Evolutionary conservation across 2,113 vertebrate genomes (phyloP).

Genomic region (Sapajus apella): DNA sequence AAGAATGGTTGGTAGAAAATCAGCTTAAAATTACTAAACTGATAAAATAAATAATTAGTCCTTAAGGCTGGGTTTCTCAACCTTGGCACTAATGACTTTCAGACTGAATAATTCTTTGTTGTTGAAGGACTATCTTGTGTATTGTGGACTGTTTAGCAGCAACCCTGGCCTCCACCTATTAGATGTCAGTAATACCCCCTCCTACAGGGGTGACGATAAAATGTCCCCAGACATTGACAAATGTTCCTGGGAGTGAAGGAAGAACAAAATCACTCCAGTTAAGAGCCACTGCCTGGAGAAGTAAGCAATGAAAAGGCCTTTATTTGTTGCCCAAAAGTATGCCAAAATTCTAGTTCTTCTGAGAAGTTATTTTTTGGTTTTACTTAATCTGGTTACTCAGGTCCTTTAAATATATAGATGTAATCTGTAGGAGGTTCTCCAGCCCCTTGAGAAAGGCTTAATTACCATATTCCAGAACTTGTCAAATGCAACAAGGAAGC

Average conservation of each 20-base stretch:
- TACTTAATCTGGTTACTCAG: slow-evolving; percentile 6
- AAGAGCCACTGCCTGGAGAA: background rate
- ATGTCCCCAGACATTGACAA: background rate
- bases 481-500: slow-evolving; percentile 97
- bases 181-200: background rate
- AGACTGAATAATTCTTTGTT: background rate
- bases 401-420: background rate
- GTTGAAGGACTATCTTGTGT: background rate
- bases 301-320: background rate
- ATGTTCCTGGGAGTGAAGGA: background rate
- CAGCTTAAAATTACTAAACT: background rate
- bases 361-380: background rate
- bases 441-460: background rate
- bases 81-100: background rate
- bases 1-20: background rate
- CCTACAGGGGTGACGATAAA: background rate
- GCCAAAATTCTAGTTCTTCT: background rate
- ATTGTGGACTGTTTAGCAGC: background rate
- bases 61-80: background rate
- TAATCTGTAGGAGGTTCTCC: background rate
- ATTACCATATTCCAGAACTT: slow-evolving; percentile 99
- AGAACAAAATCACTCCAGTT: background rate
- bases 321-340: background rate
- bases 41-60: background rate
- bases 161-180: background rate